Evolutionary conservation across 2,888 invertebrate genomes (phyloP), one percentile per base, ranked within the genome.

Genomic region (Acanthacorydalis orientalis): DNA sequence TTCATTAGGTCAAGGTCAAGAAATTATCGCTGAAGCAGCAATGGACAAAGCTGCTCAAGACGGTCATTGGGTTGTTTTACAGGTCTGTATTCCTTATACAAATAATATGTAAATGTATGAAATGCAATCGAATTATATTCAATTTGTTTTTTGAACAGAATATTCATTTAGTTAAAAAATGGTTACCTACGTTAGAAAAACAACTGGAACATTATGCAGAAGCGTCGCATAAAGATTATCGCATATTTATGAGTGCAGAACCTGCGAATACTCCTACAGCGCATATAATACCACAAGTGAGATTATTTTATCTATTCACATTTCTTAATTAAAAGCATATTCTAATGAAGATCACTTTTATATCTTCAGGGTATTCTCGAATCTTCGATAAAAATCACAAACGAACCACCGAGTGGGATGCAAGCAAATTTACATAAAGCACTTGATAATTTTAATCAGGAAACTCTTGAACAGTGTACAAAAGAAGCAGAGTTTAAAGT

Each of bases 321-420:
- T 23, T 38, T 38, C 9, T n/a, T 38, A n/a, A n/a, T 23, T 46
- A 39, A 34, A 41, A 53, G 32, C 34, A 47, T 23, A 4, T 23
- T 23, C 2, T 23, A 6, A 23, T 23, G 31, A 44, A 31, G n/a
- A 12, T 42, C 10, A 46, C 10, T 39, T 32, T 3, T 14, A 52
- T 12, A 39, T 47, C 57, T 58, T 48, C 49, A 82, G 75, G 95
- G 95, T 1, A 91, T 96, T 51, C 67, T 96, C 44, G 93, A 96
- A 64, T 87, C 91, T 0, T 91, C 92, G 11, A 95, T 96, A 55
- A 96, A 96, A 72, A 93, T 96, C 50, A 95, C 95, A 4, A 96
- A 95, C 60, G 95, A 96, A 64, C 93, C 96, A 0, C 96, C 96
- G 1, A 91, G 92, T 1, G 95, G 95, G 44, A 95, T 96, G 90